A percentile compares a stretch with the other conserved stretches of the same genome.
Evolutionary conservation across 2,888 invertebrate species (phyloP).

Genomic region (Congeria kusceri): DNA sequence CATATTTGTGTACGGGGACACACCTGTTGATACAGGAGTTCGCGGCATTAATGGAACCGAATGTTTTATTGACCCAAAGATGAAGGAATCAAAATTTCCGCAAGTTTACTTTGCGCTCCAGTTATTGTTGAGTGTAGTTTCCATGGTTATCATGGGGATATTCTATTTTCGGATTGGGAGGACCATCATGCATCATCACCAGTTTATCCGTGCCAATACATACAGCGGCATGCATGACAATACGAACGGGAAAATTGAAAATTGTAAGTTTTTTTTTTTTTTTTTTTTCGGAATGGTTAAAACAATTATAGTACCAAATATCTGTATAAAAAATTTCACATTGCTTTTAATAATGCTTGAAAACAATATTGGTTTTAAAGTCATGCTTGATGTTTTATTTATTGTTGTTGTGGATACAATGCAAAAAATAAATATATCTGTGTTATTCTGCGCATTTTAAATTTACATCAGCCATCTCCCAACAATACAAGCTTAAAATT

Average conservation of each 20-base stretch:
- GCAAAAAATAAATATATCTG: no score
- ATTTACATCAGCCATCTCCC: no score
- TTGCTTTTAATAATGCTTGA: no score
- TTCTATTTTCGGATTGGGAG: slow-evolving; percentile 69
- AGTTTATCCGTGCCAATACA: slow-evolving; percentile 63
- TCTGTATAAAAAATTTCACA: no score
- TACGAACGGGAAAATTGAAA: neutral
- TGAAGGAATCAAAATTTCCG: slow-evolving; percentile 64
- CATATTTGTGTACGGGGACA: slow-evolving; percentile 67
- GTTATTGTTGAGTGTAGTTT: slow-evolving; percentile 59
- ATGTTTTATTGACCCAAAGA: slow-evolving; percentile 69
- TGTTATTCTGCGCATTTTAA: no score
- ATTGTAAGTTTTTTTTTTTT: no score
- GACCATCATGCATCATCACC: slow-evolving; percentile 56
- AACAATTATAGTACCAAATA: no score
- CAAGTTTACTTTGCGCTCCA: slow-evolving; percentile 65
- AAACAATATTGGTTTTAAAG: no score
- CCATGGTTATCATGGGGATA: slow-evolving; percentile 56
- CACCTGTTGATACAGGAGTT: slow-evolving; percentile 66
- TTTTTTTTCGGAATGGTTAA: no score
- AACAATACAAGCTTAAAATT: no score
- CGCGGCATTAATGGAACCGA: slow-evolving; percentile 70
- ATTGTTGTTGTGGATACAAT: no score
- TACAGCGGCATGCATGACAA: slow-evolving; percentile 19
- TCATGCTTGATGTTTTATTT: no score